Evolutionary conservation across 1,140 invertebrate genomes (phyloP), one percentile per base, ranked within the genome.

Genomic region (Drosophila sulfurigaster): DNA sequence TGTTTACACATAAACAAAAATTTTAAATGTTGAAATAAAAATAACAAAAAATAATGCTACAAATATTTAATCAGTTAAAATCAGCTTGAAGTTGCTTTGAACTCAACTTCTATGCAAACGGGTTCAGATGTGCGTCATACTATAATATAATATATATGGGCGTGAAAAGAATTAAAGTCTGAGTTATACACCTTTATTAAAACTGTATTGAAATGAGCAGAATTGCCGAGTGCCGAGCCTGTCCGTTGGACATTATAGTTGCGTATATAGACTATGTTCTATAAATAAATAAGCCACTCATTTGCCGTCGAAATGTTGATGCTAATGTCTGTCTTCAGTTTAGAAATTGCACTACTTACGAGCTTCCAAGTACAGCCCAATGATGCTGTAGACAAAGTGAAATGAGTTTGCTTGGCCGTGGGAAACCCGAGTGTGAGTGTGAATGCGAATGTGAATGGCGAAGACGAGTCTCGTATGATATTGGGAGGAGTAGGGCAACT

Each of bases 391-490:
- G 57, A 70, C 60, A 66, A 73, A 48, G 56, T 43, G 20, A 73
- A 76, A 75, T 79, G 59, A 69, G 79, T 88, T 82, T 57, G 63
- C 49, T 59, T 82, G 72, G 79, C 82, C 79, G 35, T 25, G 41
- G 71, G 82, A 79, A 87, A 79, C 25, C 25, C 10, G 2, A 56
- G 57, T 66, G 38, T 15, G 15, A 58, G 45, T 58, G 66, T 16
- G 59, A 56, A 45, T 57, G 8, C 20, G 20, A 25, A 25, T 25
- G 20, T 25, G 3, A 25, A 25, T 25, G 30, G 7, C 30, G 30
- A 32, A 32, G 30, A 7, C 5, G 30, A 25, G 20, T 25, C 20
- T 25, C 6, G 30, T 8, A 32, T 32, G 35, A 25, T 10, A 0
- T 3, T n/a, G 3, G 4, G 25, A 45, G 60, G 15, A 46, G 48